Evolutionary conservation across 2,113 vertebrate species (phyloP).

Genomic region (Dromas ardeola): DNA sequence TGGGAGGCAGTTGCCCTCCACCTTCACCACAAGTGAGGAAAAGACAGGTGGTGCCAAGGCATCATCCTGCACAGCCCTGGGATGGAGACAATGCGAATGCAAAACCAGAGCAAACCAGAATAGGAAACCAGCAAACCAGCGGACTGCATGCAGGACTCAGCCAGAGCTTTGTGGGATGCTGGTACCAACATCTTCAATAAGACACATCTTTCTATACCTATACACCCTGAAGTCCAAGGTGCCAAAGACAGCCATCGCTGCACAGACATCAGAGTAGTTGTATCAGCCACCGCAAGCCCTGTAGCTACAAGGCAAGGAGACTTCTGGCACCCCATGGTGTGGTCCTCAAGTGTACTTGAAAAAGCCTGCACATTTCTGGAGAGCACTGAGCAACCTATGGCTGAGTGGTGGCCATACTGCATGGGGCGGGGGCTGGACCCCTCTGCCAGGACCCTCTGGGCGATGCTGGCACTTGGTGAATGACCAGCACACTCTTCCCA

Average conservation of each 20-base stretch:
- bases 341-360: not conserved
- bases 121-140: not conserved
- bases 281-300: not conserved
- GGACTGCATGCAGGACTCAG: not conserved
- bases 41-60: not conserved
- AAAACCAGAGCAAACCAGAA: not conserved
- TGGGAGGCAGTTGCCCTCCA: not conserved
- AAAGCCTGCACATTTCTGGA: not conserved
- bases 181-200: not conserved
- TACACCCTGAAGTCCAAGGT: not conserved
- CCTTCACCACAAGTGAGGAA: not conserved
- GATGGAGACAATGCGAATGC: not conserved
- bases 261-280: fast-evolving
- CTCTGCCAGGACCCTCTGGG: not conserved
- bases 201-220: not conserved
- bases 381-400: not conserved
- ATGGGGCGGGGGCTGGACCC: fast-evolving
- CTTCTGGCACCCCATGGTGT: not conserved
- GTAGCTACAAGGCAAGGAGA: not conserved
- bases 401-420: fast-evolving
- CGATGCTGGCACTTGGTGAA: not conserved
- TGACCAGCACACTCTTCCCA: not conserved
- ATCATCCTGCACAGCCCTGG: not conserved
- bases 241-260: not conserved
- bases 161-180: not conserved